Evolutionary conservation across 37 sponge, comb jelly and placozoan species (phyloP).

Genomic region (Agelas oroides): DNA sequence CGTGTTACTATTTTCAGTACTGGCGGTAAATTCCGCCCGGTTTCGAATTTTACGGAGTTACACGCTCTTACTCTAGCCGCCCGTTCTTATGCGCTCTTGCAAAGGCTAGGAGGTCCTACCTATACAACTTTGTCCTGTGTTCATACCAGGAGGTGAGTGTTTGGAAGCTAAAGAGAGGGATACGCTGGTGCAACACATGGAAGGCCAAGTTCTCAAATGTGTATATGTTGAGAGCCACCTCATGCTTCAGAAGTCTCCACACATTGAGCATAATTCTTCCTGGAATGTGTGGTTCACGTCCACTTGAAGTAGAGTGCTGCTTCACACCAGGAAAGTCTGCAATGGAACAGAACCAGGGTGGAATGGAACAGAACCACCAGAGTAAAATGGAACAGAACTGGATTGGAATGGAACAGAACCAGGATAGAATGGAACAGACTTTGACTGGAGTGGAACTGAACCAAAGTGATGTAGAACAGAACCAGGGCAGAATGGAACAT

Average conservation of each 20-base stretch:
- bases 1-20: too few relatives aligned
- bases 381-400: too few relatives aligned
- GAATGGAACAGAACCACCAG: too few relatives aligned
- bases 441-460: too few relatives aligned
- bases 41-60: too few relatives aligned
- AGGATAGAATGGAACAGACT: too few relatives aligned
- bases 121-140: slow-evolving; percentile 21
- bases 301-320: background rate
- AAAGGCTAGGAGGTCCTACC: slow-evolving; percentile 13
- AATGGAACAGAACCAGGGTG: background rate
- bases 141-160: slow-evolving; percentile 85
- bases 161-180: slow-evolving; percentile 71
- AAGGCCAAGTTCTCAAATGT: slow-evolving; percentile 89
- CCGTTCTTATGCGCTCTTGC: too few relatives aligned
- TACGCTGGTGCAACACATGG: slow-evolving; percentile 88
- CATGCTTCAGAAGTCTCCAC: slow-evolving; percentile 87
- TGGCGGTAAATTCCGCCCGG: too few relatives aligned
- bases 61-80: too few relatives aligned
- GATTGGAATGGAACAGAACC: too few relatives aligned
- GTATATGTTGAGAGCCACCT: slow-evolving; percentile 85
- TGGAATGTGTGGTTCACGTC: background rate
- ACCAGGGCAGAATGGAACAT: too few relatives aligned
- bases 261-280: slow-evolving; percentile 90
- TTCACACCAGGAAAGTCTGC: background rate
- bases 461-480: too few relatives aligned